Base-by-base conservation (phyloP, 2,113 vertebrate species). In the Aix galericulata region DNA sequence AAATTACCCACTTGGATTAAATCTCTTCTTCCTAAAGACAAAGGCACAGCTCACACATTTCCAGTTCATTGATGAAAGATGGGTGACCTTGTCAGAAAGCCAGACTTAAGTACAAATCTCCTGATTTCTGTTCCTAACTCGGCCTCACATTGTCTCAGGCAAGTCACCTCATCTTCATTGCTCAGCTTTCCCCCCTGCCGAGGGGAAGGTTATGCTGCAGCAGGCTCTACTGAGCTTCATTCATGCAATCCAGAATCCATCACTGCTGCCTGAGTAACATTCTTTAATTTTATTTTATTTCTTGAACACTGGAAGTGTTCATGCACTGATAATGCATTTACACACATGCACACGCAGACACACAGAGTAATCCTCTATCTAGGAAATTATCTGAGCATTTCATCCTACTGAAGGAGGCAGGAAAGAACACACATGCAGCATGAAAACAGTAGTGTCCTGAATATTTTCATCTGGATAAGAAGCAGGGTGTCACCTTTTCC, bases 21-120 rank as follows among this genome's bases (percentile, higher is more conserved):
- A 91, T 91, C 60, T 95, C 80, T 34, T 91, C 85, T 96, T 89
- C 76, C 79, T 59, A 81, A 94, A 95, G 68, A 94, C 89, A 97
- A 95, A 96, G 79, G 26, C 85, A 73, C 17, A 0, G 53, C 75
- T 90, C 36, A 6, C 27, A 59, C 27, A 79, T 90, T 91, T 95
- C 85, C 82, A 95, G 76, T 81, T 73, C 80, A 86, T n/a, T 93
- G 82, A 88, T 48, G 87, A 88, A 75, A 97, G 64, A 77, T 7
- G 2, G 32, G 40, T 34, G 34, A 82, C 80, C 50, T 83, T 88
- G 82, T 83, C 89, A 94, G 79, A 93, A 79, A 88, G 94, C 85
- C 75, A 89, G 89, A 22, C 40, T 55, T 82, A 80, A 68, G 55
- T 34, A 87, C 59, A 86, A 66, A 94, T 83, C 52, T 91, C 69